Evolutionary conservation across 2,888 invertebrate species (phyloP).

Genomic region (Lymantria monacha): DNA sequence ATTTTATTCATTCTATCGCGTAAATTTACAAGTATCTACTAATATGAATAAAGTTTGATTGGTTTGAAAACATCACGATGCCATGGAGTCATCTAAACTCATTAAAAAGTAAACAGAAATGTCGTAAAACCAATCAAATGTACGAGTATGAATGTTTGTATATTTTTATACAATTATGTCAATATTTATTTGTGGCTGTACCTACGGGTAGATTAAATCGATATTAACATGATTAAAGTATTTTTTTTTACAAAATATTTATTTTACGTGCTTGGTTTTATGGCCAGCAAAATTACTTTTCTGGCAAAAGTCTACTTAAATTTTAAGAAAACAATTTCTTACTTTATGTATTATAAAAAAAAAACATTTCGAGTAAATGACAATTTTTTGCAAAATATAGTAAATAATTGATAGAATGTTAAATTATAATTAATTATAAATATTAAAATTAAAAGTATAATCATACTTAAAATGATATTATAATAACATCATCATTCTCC

Average conservation of each 20-base stretch:
- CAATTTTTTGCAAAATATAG: no score
- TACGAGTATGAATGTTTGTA: constrained; percentile 26
- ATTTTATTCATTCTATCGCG: not conserved
- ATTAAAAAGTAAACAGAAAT: constrained; percentile 78
- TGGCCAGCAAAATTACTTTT: not conserved
- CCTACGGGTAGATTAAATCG: constrained; percentile 15
- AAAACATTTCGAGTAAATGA: no score
- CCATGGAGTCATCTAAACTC: constrained; percentile 66
- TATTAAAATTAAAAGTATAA: no score
- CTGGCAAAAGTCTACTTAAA: no score
- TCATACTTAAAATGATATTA: no score
- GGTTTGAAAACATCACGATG: constrained; percentile 70
- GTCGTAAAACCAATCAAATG: constrained; percentile 65
- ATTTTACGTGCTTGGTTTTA: not conserved
- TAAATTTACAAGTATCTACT: constrained; percentile 40
- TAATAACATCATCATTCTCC: no score
- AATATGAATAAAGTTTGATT: constrained; percentile 73
- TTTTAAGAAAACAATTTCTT: no score
- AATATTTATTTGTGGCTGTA: constrained; percentile 26
- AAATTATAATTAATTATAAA: no score
- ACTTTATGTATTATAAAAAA: no score
- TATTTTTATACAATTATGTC: constrained; percentile 24
- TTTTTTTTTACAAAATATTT: constrained; percentile 5
- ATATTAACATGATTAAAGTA: constrained; percentile 7
- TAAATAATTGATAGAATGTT: no score